Percentiles rank a stretch among this genome's conserved stretches.
phyloP scores from a whole-genome alignment of 2,113 vertebrate genomes.

The Orthonyx spaldingii region DNA sequence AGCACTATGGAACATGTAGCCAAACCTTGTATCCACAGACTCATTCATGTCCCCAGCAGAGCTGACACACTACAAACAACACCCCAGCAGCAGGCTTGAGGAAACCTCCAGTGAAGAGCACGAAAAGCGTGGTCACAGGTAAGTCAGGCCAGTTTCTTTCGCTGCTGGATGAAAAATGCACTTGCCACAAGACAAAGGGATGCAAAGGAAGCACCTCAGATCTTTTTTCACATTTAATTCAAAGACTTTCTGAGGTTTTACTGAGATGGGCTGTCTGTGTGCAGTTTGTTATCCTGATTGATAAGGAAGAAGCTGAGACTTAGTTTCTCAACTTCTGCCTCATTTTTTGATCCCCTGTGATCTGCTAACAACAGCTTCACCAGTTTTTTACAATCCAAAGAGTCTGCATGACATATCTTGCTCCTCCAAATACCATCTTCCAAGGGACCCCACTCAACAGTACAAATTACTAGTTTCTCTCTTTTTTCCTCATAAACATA shows the following conservation, averaged over 20 bases:
- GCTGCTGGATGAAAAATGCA: neutral
- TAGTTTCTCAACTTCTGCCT: neutral
- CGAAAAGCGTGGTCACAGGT: neutral
- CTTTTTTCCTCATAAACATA: neutral
- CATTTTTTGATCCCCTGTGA: neutral
- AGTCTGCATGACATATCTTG: neutral
- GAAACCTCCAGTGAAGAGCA: neutral
- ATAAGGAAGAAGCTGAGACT: neutral
- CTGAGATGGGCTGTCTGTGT: neutral
- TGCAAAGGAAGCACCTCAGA: neutral
- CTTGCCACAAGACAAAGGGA: neutral
- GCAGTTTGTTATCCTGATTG: constrained; percentile 4
- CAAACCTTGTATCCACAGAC: neutral
- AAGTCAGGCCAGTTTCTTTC: neutral
- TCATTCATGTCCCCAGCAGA: neutral
- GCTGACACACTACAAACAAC: neutral
- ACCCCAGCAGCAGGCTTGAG: neutral
- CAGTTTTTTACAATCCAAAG: neutral
- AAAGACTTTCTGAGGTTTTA: neutral
- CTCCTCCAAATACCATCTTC: neutral
- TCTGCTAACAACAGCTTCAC: neutral
- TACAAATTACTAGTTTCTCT: neutral
- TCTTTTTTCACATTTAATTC: neutral
- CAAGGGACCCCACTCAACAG: neutral
- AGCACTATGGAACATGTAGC: neutral